Conservation (phyloP, 2,888 invertebrate species). For the Nephrocerus scutellatus region DNA sequence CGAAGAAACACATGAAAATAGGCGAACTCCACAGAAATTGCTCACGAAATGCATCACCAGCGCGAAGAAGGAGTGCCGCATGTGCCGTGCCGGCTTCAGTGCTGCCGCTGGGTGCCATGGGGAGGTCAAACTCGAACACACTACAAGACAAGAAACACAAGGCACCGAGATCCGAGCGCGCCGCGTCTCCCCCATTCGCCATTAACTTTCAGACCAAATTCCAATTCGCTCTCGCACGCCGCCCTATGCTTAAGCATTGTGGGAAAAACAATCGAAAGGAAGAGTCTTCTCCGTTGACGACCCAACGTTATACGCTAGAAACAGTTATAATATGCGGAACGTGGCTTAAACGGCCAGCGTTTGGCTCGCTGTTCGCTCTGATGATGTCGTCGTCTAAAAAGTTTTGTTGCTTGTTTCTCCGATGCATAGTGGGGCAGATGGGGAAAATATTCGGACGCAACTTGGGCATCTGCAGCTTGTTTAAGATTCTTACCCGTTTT, state of each 20-base stretch:
- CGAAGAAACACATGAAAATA: slow-evolving; percentile 42
- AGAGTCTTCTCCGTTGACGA: slow-evolving; percentile 30
- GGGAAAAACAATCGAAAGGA: slow-evolving; percentile 47
- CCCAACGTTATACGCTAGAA: slow-evolving; percentile 31
- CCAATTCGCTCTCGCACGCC: slow-evolving; percentile 6
- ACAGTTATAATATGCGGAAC: slow-evolving; percentile 45
- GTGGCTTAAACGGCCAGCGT: slow-evolving; percentile 43
- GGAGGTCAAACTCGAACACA: slow-evolving; percentile 12
- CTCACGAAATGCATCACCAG: slow-evolving; percentile 11
- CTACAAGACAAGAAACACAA: slow-evolving; percentile 10
- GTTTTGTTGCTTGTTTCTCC: too few relatives aligned
- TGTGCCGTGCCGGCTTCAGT: slow-evolving; percentile 8
- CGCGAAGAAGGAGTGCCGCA: slow-evolving; percentile 37
- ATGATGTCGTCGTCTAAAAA: too few relatives aligned
- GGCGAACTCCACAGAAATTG: slow-evolving; percentile 6
- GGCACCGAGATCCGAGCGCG: slow-evolving; percentile 1
- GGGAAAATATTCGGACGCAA: too few relatives aligned
- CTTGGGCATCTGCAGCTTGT: too few relatives aligned
- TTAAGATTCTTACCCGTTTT: too few relatives aligned
- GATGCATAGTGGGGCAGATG: too few relatives aligned
- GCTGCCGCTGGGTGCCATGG: slow-evolving; percentile 19
- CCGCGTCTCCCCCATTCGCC: not conserved
- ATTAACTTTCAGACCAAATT: not conserved
- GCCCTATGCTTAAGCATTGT: slow-evolving; percentile 36
- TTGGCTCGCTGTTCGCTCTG: too few relatives aligned